Percentiles rank a stretch among this genome's conserved stretches.
Conservation (phyloP, 2,797 vertebrate genomes). For the Galaxias olidus region DNA sequence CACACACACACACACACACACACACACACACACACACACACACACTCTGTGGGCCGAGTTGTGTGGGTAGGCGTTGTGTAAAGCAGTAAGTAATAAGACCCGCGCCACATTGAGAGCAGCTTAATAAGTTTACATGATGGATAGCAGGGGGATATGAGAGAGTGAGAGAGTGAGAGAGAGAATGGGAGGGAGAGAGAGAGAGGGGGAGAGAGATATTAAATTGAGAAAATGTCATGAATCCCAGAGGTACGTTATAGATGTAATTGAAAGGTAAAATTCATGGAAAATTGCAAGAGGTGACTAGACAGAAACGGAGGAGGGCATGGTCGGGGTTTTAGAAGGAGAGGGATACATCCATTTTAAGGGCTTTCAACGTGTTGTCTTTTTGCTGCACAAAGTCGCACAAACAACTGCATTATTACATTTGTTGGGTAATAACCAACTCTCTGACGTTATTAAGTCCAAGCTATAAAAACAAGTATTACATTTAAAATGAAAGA, state of each 20-base stretch:
- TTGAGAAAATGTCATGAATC: neutral
- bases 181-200: constrained; percentile 9
- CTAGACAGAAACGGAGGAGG: no score
- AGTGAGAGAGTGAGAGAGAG: constrained; percentile 15
- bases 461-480: neutral
- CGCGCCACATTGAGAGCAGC: constrained; percentile 23
- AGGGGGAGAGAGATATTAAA: neutral
- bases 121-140: constrained; percentile 30
- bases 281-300: neutral
- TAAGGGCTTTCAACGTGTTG: no score
- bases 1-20: constrained; percentile 16
- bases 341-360: no score
- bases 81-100: constrained; percentile 52
- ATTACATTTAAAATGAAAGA: neutral
- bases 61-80: constrained; percentile 47
- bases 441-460: neutral
- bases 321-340: no score
- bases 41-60: constrained; percentile 2
- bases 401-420: no score
- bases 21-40: constrained; percentile 39
- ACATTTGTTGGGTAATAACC: no score
- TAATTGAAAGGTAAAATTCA: constrained; percentile 26
- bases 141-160: neutral
- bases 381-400: no score
- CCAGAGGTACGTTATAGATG: constrained; percentile 3